Evolutionary conservation across 2,113 vertebrate genomes (phyloP).

Genomic region (Cyanoramphus novaezelandiae): DNA sequence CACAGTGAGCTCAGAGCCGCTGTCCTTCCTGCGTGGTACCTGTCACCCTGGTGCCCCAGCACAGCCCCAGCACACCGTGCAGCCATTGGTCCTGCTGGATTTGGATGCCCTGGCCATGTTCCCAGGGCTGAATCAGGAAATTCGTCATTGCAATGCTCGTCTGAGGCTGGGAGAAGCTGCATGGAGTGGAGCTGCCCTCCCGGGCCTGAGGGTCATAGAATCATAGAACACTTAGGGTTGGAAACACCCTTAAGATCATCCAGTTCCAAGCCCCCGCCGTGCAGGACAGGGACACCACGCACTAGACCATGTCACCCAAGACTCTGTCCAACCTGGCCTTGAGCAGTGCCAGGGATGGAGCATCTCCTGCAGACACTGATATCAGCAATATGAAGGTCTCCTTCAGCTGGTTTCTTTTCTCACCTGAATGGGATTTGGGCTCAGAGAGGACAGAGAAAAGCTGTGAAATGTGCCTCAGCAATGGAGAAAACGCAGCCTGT

Average conservation of each 20-base stretch:
- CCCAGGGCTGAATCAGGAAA: not conserved
- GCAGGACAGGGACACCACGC: not conserved
- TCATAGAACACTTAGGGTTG: not conserved
- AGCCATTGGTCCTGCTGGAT: not conserved
- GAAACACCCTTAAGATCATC: not conserved
- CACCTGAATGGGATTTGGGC: not conserved
- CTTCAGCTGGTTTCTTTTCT: not conserved
- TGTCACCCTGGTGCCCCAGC: rapidly evolving
- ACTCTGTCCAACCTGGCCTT: not conserved
- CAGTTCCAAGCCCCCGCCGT: not conserved
- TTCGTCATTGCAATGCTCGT: not conserved
- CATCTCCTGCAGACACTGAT: not conserved
- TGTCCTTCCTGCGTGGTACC: rapidly evolving
- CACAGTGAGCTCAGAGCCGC: not conserved
- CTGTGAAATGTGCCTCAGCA: not conserved
- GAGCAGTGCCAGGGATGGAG: not conserved
- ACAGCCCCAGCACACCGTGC: rapidly evolving
- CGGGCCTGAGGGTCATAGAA: not conserved
- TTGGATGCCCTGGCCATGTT: not conserved
- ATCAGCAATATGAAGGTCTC: not conserved
- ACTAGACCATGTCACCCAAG: not conserved
- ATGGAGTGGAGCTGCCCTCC: not conserved
- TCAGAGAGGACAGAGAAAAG: not conserved
- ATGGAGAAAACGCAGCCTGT: not conserved
- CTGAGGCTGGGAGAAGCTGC: not conserved